Evolutionary conservation across 2,797 vertebrate genomes (phyloP).

Genomic region (Lepilemur septentrionalis): DNA sequence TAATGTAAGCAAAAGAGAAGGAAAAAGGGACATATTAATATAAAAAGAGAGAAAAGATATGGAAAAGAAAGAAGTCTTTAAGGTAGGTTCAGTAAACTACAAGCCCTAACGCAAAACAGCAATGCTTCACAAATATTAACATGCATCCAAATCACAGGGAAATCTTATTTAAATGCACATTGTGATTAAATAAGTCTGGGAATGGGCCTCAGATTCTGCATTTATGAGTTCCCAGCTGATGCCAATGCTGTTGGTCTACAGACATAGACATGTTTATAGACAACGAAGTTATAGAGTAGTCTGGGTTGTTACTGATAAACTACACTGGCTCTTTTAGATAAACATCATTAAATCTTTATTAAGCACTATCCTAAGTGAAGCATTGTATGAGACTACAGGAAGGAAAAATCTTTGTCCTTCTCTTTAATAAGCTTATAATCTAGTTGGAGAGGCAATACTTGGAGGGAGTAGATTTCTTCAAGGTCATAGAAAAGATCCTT

Average conservation of each 20-base stretch:
- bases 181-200: neutral
- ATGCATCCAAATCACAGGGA: neutral
- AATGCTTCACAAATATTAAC: neutral
- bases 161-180: neutral
- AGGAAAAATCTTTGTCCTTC: neutral
- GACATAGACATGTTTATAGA: neutral
- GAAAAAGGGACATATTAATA: neutral
- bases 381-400: neutral
- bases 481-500: constrained; percentile 7
- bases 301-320: neutral
- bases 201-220: neutral
- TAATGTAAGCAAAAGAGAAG: neutral
- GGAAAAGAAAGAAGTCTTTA: neutral
- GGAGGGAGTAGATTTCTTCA: neutral
- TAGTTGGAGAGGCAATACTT: neutral
- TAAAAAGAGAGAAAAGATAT: neutral
- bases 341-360: constrained; percentile 5
- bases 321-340: neutral
- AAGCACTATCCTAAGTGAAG: neutral
- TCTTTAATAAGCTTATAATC: neutral
- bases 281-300: neutral
- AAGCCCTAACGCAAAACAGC: neutral
- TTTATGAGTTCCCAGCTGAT: neutral
- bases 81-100: neutral
- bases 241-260: neutral